phyloP scores from a whole-genome alignment of 2,797 vertebrate species.

The Scomberomorus guttatus region DNA sequence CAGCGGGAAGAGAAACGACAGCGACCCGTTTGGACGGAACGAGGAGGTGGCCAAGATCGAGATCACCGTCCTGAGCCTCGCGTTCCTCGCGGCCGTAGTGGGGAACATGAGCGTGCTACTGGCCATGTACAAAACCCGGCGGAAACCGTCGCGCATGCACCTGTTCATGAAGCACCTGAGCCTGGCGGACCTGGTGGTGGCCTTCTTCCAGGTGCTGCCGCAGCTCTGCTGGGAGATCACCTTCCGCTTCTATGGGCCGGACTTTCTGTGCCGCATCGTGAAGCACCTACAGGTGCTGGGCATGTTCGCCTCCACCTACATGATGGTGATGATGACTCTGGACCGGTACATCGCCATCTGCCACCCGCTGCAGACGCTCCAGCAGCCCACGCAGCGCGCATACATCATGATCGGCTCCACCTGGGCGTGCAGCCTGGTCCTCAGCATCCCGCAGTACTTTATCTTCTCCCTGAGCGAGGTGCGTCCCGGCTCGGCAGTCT shows the following conservation, averaged over 20 bases:
- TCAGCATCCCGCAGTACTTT: slow-evolving; percentile 92
- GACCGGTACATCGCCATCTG: slow-evolving; percentile 95
- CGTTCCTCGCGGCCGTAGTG: slow-evolving; percentile 85
- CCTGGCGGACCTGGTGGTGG: slow-evolving; percentile 91
- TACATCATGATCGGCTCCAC: slow-evolving; percentile 88
- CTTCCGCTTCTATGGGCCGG: slow-evolving; percentile 91
- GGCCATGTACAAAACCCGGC: slow-evolving; percentile 80
- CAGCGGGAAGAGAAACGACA: slow-evolving; percentile 55
- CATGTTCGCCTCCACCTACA: slow-evolving; percentile 96
- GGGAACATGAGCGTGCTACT: slow-evolving; percentile 91
- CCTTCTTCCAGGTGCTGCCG: slow-evolving; percentile 94
- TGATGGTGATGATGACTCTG: slow-evolving; percentile 93
- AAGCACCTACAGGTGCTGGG: slow-evolving; percentile 95
- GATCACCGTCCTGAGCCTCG: slow-evolving; percentile 88
- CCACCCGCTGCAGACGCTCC: slow-evolving; percentile 90
- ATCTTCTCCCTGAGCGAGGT: slow-evolving; percentile 94
- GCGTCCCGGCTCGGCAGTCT: slow-evolving; percentile 86
- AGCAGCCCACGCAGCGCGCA: slow-evolving; percentile 87
- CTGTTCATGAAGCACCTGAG: slow-evolving; percentile 94
- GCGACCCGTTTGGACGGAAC: slow-evolving; percentile 83
- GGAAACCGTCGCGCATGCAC: slow-evolving; percentile 91
- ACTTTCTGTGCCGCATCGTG: slow-evolving; percentile 89
- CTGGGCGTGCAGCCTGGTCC: slow-evolving; percentile 89
- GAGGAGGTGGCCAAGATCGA: slow-evolving; percentile 93
- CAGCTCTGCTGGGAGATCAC: slow-evolving; percentile 96